phyloP scores from a whole-genome alignment of 2,113 vertebrate genomes.

The Larimichthys crocea region DNA sequence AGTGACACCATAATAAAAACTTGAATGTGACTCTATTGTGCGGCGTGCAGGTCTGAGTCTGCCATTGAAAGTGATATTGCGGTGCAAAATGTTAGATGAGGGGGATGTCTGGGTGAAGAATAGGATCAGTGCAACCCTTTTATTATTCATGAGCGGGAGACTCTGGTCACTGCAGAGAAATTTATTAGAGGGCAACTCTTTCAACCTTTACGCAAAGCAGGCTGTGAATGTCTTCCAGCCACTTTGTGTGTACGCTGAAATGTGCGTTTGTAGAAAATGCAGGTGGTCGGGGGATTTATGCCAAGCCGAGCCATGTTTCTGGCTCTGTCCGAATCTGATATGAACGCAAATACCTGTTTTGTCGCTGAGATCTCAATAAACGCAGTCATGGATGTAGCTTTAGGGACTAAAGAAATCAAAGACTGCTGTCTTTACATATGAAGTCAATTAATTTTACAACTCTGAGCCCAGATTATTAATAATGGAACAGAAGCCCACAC shows the following conservation, averaged over 20 bases:
- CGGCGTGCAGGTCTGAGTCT: conserved; percentile 1
- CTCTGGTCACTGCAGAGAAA: conserved; percentile 64
- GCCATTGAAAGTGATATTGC: conserved; percentile 46
- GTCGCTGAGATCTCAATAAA: too few species aligned
- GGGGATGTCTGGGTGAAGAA: conserved; percentile 61
- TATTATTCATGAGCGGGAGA: conserved; percentile 77
- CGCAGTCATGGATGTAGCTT: too few species aligned
- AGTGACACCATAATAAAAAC: conserved; percentile 57
- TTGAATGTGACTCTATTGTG: conserved; percentile 28
- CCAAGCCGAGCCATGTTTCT: background rate
- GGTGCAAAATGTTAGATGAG: conserved; percentile 59
- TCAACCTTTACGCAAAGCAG: conserved; percentile 46
- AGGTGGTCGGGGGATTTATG: background rate
- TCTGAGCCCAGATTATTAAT: too few species aligned
- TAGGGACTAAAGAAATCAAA: too few species aligned
- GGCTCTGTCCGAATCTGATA: too few species aligned
- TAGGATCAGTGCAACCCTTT: conserved; percentile 58
- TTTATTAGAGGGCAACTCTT: conserved; percentile 61
- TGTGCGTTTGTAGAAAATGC: background rate
- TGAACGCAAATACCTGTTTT: too few species aligned
- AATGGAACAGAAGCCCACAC: too few species aligned
- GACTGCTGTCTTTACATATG: too few species aligned
- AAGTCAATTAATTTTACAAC: too few species aligned
- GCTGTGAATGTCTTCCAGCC: background rate
- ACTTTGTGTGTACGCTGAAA: background rate